Evolutionary conservation across 1,140 invertebrate genomes (phyloP).

Genomic region (Eumaeus atala): DNA sequence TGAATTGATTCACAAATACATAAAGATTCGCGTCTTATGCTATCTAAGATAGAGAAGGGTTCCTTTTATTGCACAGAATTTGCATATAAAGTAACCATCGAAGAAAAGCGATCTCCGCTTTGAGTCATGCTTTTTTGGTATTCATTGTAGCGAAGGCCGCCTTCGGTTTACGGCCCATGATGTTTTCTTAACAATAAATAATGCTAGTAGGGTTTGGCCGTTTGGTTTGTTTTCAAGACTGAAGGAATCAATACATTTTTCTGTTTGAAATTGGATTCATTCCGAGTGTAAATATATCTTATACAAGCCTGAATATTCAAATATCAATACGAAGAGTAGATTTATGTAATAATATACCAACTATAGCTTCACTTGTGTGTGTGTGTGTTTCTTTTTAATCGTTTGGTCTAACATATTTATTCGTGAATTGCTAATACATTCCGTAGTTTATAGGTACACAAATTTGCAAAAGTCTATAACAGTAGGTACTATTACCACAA

Average conservation of each 20-base stretch:
- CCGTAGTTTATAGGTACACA: no score
- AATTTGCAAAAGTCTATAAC: no score
- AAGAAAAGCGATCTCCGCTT: constrained; percentile 70
- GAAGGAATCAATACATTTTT: no score
- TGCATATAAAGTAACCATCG: constrained; percentile 74
- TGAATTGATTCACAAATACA: constrained; percentile 67
- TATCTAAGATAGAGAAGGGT: constrained; percentile 67
- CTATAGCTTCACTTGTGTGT: no score
- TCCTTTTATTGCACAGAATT: constrained; percentile 71
- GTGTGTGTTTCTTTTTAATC: no score
- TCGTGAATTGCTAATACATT: no score
- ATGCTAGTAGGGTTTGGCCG: constrained; percentile 21
- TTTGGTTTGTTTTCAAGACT: no score
- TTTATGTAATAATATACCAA: not conserved
- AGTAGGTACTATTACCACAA: no score
- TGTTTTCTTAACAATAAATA: constrained; percentile 67
- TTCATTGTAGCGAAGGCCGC: constrained; percentile 64
- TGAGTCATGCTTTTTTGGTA: constrained; percentile 58
- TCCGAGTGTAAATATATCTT: no score
- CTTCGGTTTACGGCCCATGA: constrained; percentile 58
- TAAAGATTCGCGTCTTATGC: constrained; percentile 68
- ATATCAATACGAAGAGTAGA: not conserved
- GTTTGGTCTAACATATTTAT: no score
- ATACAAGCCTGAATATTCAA: no score
- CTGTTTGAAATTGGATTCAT: no score